phyloP scores from a whole-genome alignment of 2,797 vertebrate genomes.

The Hippopotamyrus pictus region DNA sequence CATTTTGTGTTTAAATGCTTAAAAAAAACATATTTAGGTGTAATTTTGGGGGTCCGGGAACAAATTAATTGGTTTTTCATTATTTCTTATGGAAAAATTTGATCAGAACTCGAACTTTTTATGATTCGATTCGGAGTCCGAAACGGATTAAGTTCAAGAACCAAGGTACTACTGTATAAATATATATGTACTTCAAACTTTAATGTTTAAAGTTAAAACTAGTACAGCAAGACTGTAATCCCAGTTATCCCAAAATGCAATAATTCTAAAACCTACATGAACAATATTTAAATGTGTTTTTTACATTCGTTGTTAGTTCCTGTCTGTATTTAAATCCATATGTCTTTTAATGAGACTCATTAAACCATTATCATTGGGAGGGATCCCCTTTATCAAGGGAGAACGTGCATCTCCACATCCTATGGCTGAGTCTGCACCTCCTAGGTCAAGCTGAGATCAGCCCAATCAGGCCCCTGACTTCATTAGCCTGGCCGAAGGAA shows the following conservation, averaged over 20 bases:
- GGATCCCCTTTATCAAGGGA: slow-evolving; percentile 59
- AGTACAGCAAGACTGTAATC: not conserved
- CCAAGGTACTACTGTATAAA: not conserved
- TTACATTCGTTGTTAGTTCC: not conserved
- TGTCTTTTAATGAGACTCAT: slow-evolving; percentile 64
- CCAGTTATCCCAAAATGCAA: not conserved
- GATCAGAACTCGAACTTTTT: too few relatives aligned
- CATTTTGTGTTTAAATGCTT: too few relatives aligned
- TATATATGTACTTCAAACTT: not conserved
- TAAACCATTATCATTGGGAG: slow-evolving; percentile 73
- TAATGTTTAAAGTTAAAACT: not conserved
- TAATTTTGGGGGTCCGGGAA: too few relatives aligned
- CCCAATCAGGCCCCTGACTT: slow-evolving; percentile 57
- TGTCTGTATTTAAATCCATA: not conserved
- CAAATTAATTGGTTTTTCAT: too few relatives aligned
- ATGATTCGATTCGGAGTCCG: too few relatives aligned
- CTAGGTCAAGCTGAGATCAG: slow-evolving; percentile 64
- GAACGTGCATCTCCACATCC: slow-evolving; percentile 65
- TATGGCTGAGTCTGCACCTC: slow-evolving; percentile 59
- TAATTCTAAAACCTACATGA: not conserved
- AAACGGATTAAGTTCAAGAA: too few relatives aligned
- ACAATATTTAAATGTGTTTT: not conserved
- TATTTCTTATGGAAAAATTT: too few relatives aligned
- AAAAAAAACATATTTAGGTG: too few relatives aligned
- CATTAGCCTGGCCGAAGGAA: slow-evolving; percentile 55